Percentiles rank a stretch among this genome's conserved stretches.
Conservation (phyloP, 2,888 invertebrate species). For the Eurytoma adleriae region DNA sequence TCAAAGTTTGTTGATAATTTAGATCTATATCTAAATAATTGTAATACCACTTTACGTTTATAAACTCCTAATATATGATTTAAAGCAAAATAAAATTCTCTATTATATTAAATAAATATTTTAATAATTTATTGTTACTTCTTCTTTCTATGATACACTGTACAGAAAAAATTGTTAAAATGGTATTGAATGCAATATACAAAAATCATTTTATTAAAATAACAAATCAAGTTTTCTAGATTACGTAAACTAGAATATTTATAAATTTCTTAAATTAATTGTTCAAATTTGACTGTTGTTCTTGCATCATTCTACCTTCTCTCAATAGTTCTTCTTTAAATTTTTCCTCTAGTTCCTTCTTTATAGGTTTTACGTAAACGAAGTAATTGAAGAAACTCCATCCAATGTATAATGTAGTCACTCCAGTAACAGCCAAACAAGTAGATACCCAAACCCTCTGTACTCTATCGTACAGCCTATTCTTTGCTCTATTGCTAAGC, state of each 20-base stretch:
- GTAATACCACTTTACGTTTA: too few species aligned
- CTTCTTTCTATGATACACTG: constrained; percentile 1
- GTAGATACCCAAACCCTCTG: constrained; percentile 34
- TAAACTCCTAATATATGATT: neutral
- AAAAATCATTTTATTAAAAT: constrained; percentile 9
- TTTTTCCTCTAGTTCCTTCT: constrained; percentile 70
- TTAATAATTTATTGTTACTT: neutral
- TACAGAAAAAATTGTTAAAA: constrained; percentile 1
- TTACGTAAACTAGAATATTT: constrained; percentile 23
- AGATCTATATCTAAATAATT: too few species aligned
- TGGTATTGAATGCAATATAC: constrained; percentile 10
- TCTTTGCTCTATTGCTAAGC: neutral
- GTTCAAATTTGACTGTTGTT: neutral
- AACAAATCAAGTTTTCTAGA: constrained; percentile 1
- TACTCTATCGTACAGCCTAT: constrained; percentile 21
- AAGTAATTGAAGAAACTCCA: constrained; percentile 75
- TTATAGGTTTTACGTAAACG: constrained; percentile 75
- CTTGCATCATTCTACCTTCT: constrained; percentile 51
- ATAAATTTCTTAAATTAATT: neutral
- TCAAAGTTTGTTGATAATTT: too few species aligned
- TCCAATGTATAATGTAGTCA: neutral
- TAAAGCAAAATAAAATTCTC: neutral
- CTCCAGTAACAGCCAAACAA: constrained; percentile 26
- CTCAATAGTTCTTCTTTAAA: constrained; percentile 67
- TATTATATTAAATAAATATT: too few species aligned